Conservation (phyloP, 2,888 invertebrate genomes). For the Meteorus colon region DNA sequence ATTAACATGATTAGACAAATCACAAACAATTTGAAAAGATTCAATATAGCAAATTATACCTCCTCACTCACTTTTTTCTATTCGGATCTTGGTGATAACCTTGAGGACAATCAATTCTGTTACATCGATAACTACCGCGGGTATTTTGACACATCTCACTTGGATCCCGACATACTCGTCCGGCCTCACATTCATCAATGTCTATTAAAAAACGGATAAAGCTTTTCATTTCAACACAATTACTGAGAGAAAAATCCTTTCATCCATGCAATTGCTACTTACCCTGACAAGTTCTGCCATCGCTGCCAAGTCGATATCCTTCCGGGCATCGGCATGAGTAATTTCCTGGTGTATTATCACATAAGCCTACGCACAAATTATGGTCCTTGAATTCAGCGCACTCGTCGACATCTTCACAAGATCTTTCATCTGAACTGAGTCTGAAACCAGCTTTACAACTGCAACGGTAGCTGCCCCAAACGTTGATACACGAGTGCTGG, state of each 20-base stretch:
- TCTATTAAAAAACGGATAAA: constrained; percentile 73
- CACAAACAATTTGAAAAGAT: background rate
- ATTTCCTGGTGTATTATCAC: constrained; percentile 91
- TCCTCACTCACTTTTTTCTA: constrained; percentile 84
- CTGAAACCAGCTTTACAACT: constrained; percentile 89
- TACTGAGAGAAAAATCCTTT: constrained; percentile 14
- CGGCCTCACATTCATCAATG: constrained; percentile 83
- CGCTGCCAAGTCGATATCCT: constrained; percentile 84
- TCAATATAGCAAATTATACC: background rate
- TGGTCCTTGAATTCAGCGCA: constrained; percentile 85
- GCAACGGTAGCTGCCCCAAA: constrained; percentile 93
- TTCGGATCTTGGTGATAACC: constrained; percentile 86
- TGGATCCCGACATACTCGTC: constrained; percentile 75
- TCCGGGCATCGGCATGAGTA: constrained; percentile 86
- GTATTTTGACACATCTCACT: constrained; percentile 93
- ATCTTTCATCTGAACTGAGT: constrained; percentile 83
- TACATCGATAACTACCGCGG: constrained; percentile 91
- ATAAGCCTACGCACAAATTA: constrained; percentile 83
- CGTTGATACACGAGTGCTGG: constrained; percentile 92
- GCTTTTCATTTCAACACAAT: background rate
- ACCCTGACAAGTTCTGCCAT: constrained; percentile 90
- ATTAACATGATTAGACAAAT: constrained; percentile 29
- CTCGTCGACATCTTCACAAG: constrained; percentile 89
- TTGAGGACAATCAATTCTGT: constrained; percentile 87
- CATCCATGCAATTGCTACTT: constrained; percentile 50